Percentiles rank a stretch among this genome's conserved stretches.
These are phyloP conservation scores for Seriola dumerili DNA, from an alignment of 2,113 vertebrate species.

Conservation along the genomic window DNA sequence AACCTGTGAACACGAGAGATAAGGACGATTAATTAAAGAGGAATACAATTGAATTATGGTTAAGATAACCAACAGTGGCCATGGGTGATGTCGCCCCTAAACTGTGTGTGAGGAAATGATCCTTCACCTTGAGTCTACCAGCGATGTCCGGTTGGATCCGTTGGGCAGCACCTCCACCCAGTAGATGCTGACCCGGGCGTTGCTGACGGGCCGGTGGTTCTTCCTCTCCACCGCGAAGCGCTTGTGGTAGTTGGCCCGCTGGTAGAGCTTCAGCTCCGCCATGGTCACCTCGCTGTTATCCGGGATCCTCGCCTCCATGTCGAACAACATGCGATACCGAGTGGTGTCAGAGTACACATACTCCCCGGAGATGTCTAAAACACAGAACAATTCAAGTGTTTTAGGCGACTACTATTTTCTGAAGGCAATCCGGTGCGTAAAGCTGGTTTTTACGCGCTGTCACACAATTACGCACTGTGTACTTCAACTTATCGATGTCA, in stretches of 20 bases:
- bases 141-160: slow-evolving; percentile 90
- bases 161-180: slow-evolving; percentile 88
- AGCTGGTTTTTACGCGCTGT: slow-evolving; percentile 6
- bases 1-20: slow-evolving; percentile 82
- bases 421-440: slow-evolving; percentile 36
- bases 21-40: slow-evolving; percentile 58
- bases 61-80: not conserved
- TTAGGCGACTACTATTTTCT: not conserved
- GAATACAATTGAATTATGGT: not conserved
- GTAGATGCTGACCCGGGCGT: slow-evolving; percentile 91
- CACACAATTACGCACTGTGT: slow-evolving; percentile 33
- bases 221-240: slow-evolving; percentile 78
- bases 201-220: slow-evolving; percentile 83
- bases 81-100: not conserved
- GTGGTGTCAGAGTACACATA: slow-evolving; percentile 86
- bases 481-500: accelerated
- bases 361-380: slow-evolving; percentile 88
- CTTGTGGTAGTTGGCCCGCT: slow-evolving; percentile 86
- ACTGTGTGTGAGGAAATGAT: too few species aligned
- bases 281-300: slow-evolving; percentile 93
- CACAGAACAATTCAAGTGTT: not conserved
- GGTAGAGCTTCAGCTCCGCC: slow-evolving; percentile 94
- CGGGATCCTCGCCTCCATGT: slow-evolving; percentile 92
- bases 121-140: slow-evolving; percentile 93
- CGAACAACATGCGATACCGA: slow-evolving; percentile 88